phyloP scores from a whole-genome alignment of 1,140 invertebrate species.

The Octopus bimaculoides region DNA sequence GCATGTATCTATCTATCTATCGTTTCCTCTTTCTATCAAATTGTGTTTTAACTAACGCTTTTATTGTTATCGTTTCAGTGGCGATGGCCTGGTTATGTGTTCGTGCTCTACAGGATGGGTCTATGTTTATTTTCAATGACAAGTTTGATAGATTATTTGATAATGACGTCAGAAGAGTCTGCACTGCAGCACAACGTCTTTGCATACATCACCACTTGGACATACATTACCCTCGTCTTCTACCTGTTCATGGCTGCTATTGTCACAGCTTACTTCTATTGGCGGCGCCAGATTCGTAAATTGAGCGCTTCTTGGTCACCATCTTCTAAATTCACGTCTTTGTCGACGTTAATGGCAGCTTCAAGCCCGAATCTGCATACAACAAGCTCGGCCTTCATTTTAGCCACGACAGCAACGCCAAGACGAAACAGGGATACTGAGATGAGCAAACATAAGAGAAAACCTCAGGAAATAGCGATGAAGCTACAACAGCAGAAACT shows the following conservation, averaged over 20 bases:
- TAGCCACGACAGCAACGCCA: neutral
- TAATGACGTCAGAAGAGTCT: neutral
- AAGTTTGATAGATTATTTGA: neutral
- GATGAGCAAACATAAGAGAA: no score
- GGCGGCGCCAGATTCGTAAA: neutral
- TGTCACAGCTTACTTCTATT: constrained; percentile 13
- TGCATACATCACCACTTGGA: constrained; percentile 40
- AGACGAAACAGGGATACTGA: neutral
- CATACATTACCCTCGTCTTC: constrained; percentile 30
- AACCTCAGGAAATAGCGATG: no score
- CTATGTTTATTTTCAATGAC: neutral
- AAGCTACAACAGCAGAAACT: no score
- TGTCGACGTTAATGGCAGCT: neutral
- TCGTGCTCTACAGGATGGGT: neutral
- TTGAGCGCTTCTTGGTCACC: neutral
- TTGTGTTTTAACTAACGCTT: neutral
- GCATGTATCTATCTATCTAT: no score
- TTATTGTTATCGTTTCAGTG: neutral
- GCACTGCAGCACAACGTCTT: neutral
- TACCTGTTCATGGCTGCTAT: constrained; percentile 25
- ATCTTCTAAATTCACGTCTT: neutral
- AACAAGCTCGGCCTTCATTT: neutral
- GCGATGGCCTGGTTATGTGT: neutral
- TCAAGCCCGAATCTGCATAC: neutral
- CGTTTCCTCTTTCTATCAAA: no score